phyloP scores from a whole-genome alignment of 92 coral and sea anemone species.

The Porites rus region DNA sequence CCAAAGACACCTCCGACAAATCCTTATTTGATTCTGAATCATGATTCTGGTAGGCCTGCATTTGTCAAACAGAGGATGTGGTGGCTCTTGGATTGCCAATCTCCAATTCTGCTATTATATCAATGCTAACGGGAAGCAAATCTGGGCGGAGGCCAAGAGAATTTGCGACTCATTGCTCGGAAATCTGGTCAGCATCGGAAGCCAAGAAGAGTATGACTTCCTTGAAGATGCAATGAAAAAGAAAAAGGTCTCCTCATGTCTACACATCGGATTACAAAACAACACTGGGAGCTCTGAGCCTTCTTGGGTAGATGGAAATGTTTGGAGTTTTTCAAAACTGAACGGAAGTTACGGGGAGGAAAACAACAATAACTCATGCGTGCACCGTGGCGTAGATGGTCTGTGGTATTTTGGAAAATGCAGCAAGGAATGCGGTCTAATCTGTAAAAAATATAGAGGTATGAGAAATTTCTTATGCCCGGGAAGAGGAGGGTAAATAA shows the following conservation, averaged over 20 bases:
- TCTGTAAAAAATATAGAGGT: conserved; percentile 67
- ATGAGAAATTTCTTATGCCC: background rate
- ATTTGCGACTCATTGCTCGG: conserved; percentile 40
- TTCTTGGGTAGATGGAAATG: conserved; percentile 64
- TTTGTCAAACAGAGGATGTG: conserved; percentile 60
- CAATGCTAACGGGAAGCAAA: conserved; percentile 7
- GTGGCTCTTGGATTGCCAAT: conserved; percentile 38
- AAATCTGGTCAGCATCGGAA: conserved; percentile 62
- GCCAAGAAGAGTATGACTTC: conserved; percentile 54
- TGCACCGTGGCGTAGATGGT: conserved; percentile 53
- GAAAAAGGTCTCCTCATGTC: conserved; percentile 28
- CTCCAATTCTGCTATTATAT: conserved; percentile 63
- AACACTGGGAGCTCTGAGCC: conserved; percentile 1
- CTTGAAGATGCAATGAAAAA: conserved; percentile 34
- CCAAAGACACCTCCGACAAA: background rate
- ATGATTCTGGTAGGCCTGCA: conserved; percentile 29
- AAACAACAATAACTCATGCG: conserved; percentile 36
- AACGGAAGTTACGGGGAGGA: conserved; percentile 3
- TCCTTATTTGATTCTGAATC: background rate
- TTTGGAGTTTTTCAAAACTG: conserved; percentile 44
- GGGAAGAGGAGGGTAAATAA: background rate
- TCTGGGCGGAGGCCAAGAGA: conserved; percentile 52
- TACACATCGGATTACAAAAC: conserved; percentile 56
- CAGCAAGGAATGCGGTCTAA: conserved; percentile 49
- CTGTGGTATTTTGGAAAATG: conserved; percentile 59